These are phyloP conservation scores for Cynodonichthys magdalenae DNA, from an alignment of 2,797 vertebrate species.

Conservation along the genomic window DNA sequence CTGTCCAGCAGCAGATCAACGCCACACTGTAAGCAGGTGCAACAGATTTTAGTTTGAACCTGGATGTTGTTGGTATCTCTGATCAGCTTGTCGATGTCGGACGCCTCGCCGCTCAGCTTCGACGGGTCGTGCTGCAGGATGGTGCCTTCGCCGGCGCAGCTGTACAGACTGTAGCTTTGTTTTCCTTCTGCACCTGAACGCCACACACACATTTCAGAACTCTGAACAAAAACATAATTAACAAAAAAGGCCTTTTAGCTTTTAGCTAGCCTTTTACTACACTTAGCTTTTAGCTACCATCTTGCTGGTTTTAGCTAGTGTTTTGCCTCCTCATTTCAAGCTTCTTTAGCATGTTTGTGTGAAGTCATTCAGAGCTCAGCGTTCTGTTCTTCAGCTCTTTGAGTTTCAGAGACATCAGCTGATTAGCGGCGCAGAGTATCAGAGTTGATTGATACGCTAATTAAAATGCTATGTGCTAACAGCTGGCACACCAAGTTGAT, in stretches of 20 bases:
- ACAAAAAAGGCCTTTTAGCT: too few species aligned
- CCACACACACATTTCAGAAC: constrained; percentile 10
- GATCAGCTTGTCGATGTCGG: constrained; percentile 92
- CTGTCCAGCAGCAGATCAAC: too few species aligned
- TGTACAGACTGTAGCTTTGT: constrained; percentile 87
- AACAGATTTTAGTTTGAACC: constrained; percentile 50
- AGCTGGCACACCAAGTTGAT: constrained; percentile 63
- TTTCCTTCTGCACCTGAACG: constrained; percentile 80
- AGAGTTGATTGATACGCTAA: constrained; percentile 52
- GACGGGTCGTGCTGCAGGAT: constrained; percentile 92
- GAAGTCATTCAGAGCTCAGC: too few species aligned
- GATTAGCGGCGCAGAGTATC: constrained; percentile 36
- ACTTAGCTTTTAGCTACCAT: too few species aligned
- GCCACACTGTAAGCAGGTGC: too few species aligned
- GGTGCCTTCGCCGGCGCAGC: constrained; percentile 93
- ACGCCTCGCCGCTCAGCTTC: constrained; percentile 87
- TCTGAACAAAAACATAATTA: too few species aligned
- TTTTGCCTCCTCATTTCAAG: too few species aligned
- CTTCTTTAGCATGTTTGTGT: too few species aligned
- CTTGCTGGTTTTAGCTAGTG: too few species aligned
- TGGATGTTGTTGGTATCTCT: constrained; percentile 89
- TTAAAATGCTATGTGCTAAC: constrained; percentile 54
- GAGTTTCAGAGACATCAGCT: constrained; percentile 35
- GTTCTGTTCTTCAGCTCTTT: constrained; percentile 11
- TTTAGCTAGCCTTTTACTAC: too few species aligned